phyloP scores from a whole-genome alignment of 2,888 invertebrate species.

The Busseola fusca region DNA sequence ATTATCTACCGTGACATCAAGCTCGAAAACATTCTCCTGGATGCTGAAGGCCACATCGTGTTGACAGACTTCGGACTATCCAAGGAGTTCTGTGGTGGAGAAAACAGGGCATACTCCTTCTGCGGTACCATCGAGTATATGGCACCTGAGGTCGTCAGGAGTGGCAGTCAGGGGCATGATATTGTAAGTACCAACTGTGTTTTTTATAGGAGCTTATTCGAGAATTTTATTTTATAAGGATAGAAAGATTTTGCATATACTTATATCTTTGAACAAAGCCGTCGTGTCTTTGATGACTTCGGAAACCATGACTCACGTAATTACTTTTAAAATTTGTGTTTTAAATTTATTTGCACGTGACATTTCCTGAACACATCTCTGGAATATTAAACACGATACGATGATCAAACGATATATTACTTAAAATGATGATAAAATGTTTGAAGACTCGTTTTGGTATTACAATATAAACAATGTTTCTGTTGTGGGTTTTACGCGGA shows the following conservation, averaged over 20 bases:
- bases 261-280: not conserved
- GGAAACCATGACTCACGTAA: constrained; percentile 1
- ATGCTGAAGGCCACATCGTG: constrained; percentile 98
- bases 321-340: not conserved
- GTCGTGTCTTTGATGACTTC: constrained; percentile 4
- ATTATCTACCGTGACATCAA: constrained; percentile 99
- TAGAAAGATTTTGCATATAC: not conserved
- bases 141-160: constrained; percentile 96
- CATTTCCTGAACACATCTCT: not conserved
- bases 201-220: not conserved
- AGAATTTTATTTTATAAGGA: not conserved
- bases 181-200: constrained; percentile 91
- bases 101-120: constrained; percentile 97
- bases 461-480: not conserved
- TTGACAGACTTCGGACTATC: constrained; percentile 99
- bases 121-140: constrained; percentile 99
- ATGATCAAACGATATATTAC: not conserved
- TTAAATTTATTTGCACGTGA: not conserved
- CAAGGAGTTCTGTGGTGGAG: constrained; percentile 95
- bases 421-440: not conserved
- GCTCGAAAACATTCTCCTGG: constrained; percentile 98
- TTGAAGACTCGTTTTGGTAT: not conserved
- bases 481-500: not conserved
- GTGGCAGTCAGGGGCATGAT: constrained; percentile 97
- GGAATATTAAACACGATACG: not conserved